phyloP scores from a whole-genome alignment of 2,888 invertebrate species.

The Drepanosiphum platanoidis region DNA sequence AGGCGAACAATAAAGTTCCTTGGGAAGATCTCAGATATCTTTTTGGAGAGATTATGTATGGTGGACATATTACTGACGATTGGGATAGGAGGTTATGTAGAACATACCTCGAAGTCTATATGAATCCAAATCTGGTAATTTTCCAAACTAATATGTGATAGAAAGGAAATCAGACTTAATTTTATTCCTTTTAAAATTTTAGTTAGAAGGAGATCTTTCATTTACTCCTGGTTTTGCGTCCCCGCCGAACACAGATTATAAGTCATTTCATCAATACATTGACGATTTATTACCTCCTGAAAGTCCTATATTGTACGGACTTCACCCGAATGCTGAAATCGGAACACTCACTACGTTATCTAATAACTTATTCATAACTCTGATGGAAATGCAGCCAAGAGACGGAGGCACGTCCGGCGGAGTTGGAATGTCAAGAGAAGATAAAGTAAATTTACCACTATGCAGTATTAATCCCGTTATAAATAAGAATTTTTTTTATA shows the following conservation, averaged over 20 bases:
- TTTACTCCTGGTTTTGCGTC: conserved; percentile 86
- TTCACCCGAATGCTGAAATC: conserved; percentile 95
- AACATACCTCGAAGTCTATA: conserved; percentile 86
- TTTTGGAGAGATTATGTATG: conserved; percentile 98
- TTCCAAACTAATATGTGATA: conserved; percentile 46
- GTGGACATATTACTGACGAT: conserved; percentile 96
- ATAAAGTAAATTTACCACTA: conserved; percentile 72
- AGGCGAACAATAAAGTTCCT: conserved; percentile 86
- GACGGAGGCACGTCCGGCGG: conserved; percentile 78
- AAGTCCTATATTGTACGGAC: conserved; percentile 90
- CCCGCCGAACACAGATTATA: conserved; percentile 88
- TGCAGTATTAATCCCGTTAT: background rate
- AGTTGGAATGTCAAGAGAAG: conserved; percentile 80
- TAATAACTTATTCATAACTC: conserved; percentile 82
- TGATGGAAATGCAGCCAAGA: conserved; percentile 91
- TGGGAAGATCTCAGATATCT: conserved; percentile 95
- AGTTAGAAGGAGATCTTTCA: conserved; percentile 85
- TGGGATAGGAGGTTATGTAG: conserved; percentile 91
- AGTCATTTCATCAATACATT: conserved; percentile 86
- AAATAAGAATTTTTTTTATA: no score
- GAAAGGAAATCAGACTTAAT: background rate
- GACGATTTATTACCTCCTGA: conserved; percentile 88
- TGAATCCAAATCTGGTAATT: conserved; percentile 79
- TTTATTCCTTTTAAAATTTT: conserved; percentile 35
- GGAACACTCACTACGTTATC: conserved; percentile 89